Base-by-base conservation (phyloP, 2,888 invertebrate genomes). In the Poecilobothrus nobilitatus region DNA sequence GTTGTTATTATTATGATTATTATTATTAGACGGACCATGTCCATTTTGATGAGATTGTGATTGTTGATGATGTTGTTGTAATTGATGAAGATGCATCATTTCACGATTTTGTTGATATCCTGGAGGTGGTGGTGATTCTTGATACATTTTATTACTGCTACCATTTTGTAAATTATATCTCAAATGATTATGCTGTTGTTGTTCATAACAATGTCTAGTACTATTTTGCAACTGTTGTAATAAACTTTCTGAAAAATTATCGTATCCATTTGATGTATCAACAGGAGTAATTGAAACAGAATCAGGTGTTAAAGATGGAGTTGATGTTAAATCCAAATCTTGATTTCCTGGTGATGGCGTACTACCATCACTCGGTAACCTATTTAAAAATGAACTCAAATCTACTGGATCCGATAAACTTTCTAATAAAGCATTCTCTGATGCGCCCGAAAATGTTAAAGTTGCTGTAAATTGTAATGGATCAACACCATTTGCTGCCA, bases 401-500 rank as follows among this genome's bases (percentile, higher is more conserved):
- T 93, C 93, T 21, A 91, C 90, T 0, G 91, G 88, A 78, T 93
- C 93, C 53, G 90, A 88, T 15, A 93, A 83, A 74, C 88, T 89
- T 75, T 92, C 92, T 73, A 93, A 84, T 67, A 93, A 83, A 2
- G 88, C 86, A 75, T 90, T 89, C 80, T 92, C 92, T 53, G 91
- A 89, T 18, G 65, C n/a, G 1, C 12, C 10, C 66, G 90, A 89
- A 77, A 94, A 91, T 67, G 92, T 91, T 68, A 94, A 80, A 0
- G 92, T 91, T 3, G 91, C 91, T 10, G 90, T 89, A 78, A 94
- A 92, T 76, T 92, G 92, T 66, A 91, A 83, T 41, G 91, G 91
- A 80, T 93, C 92, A 62, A 89, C 88, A 0, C 75, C 74, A 18
- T 74, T 74, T 62, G 74, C 74, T 44, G 89, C 89, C 84, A 92